These are phyloP conservation scores for Zosterops hypoxanthus DNA, from an alignment of 2,113 vertebrate species.

Conservation along the genomic window DNA sequence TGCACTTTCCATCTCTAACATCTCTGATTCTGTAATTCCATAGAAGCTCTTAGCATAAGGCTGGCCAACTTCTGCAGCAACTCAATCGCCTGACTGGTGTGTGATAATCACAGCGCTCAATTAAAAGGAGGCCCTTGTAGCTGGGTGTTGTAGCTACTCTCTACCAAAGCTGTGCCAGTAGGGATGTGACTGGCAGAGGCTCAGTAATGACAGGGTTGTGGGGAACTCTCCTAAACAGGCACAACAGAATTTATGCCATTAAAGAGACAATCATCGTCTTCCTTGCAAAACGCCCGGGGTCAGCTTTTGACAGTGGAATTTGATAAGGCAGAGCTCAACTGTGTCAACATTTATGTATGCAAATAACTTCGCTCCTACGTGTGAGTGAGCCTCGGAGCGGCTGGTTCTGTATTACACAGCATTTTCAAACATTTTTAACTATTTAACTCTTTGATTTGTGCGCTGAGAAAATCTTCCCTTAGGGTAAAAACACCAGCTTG, in stretches of 20 bases:
- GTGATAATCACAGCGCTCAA: not conserved
- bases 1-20: constrained; percentile 50
- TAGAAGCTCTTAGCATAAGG: not conserved
- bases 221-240: not conserved
- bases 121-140: not conserved
- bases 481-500: not conserved
- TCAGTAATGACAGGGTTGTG: not conserved
- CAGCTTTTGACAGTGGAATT: not conserved
- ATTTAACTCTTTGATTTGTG: not conserved
- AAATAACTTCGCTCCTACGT: not conserved
- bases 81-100: not conserved
- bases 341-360: not conserved
- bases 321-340: not conserved
- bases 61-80: not conserved
- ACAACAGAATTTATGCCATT: constrained; percentile 29
- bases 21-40: constrained; percentile 40
- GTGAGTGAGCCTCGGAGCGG: accelerated
- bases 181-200: not conserved
- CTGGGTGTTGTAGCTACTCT: not conserved
- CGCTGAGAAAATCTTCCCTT: not conserved
- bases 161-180: not conserved
- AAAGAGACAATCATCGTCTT: constrained; percentile 14
- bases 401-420: not conserved
- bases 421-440: not conserved
- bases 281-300: not conserved